phyloP scores from a whole-genome alignment of 2,888 invertebrate genomes.

The Tipula vernalis region DNA sequence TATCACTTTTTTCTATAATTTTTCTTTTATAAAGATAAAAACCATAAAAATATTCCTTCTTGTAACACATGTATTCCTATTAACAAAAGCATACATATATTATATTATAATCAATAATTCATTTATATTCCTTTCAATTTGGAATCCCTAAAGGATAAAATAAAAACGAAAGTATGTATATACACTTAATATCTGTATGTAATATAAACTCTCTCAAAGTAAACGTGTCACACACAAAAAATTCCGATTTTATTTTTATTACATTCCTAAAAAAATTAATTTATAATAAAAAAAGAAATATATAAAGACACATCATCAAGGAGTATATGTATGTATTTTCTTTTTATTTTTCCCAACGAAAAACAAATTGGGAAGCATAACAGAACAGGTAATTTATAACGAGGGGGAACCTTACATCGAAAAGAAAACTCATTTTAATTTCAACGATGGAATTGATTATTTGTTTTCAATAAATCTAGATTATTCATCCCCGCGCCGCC shows the following conservation, averaged over 20 bases:
- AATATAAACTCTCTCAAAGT: not conserved
- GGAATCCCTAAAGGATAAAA: not conserved
- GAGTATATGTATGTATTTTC: not conserved
- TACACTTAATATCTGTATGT: not conserved
- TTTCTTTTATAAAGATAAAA: not conserved
- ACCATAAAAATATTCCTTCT: not conserved
- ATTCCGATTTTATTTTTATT: not conserved
- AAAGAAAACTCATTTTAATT: not conserved
- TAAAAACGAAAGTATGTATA: not conserved
- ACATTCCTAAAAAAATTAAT: not conserved
- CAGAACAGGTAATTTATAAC: not conserved
- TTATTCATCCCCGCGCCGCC: not conserved
- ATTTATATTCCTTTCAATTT: slow-evolving; percentile 4
- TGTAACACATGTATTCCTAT: not conserved
- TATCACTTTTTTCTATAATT: not conserved
- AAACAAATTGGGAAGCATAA: not conserved
- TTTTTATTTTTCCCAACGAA: not conserved
- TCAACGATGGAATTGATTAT: not conserved
- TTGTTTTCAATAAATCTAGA: not conserved
- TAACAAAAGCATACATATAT: not conserved
- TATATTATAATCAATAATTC: not conserved
- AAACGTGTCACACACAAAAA: not conserved
- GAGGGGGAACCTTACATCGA: not conserved
- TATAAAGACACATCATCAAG: not conserved
- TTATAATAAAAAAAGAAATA: not conserved